A percentile compares a stretch with the other conserved stretches of the same genome.
These are phyloP conservation scores for Glomeris maerens DNA, from an alignment of 1,140 invertebrate species.

Conservation along the genomic window DNA sequence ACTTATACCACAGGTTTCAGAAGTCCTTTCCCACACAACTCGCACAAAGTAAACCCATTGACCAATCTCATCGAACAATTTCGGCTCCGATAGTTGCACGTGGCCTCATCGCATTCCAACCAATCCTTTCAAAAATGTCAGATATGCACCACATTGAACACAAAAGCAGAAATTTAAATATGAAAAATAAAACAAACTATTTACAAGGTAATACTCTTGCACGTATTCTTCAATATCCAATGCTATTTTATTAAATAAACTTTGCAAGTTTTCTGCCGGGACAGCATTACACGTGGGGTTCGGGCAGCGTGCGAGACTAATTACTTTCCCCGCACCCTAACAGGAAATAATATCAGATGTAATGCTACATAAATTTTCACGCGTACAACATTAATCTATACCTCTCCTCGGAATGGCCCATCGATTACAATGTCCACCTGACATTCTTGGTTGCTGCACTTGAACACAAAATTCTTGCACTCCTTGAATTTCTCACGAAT, in stretches of 20 bases:
- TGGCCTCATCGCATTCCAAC: constrained; percentile 76
- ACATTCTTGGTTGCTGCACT: constrained; percentile 33
- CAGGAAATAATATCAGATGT: constrained; percentile 12
- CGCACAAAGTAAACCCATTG: constrained; percentile 55
- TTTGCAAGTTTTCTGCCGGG: not conserved
- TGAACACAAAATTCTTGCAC: constrained; percentile 18
- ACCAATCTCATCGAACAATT: constrained; percentile 44
- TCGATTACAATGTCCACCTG: constrained; percentile 31
- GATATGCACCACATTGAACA: constrained; percentile 6
- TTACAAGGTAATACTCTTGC: constrained; percentile 53
- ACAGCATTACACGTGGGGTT: constrained; percentile 37
- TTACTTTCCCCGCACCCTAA: constrained; percentile 24
- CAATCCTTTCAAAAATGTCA: constrained; percentile 38
- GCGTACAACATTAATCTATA: constrained; percentile 13
- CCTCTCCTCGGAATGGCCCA: constrained; percentile 25
- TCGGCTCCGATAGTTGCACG: constrained; percentile 53
- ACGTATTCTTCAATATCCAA: constrained; percentile 31
- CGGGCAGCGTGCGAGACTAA: constrained; percentile 45
- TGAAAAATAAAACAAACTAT: constrained; percentile 6
- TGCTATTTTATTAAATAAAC: constrained; percentile 8
- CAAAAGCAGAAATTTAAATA: constrained; percentile 5
- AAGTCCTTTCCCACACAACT: constrained; percentile 51
- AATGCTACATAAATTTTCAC: not conserved
- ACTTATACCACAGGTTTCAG: constrained; percentile 49
- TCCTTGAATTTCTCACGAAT: not conserved